These are phyloP conservation scores for Scopus umbretta DNA, from an alignment of 2,113 vertebrate species.

Conservation along the genomic window DNA sequence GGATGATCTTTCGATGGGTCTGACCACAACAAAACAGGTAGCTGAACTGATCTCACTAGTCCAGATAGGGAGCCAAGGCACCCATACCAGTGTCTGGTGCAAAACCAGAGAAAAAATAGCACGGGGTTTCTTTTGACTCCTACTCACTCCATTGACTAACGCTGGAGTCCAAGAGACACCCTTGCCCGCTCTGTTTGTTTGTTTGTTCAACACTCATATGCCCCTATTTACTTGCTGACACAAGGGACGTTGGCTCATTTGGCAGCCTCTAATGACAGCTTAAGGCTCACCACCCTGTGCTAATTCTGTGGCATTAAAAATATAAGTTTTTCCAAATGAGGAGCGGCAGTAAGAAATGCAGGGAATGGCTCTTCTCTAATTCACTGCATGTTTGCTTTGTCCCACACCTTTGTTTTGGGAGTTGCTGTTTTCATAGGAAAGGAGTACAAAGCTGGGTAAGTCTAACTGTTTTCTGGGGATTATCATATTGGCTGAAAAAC, in stretches of 20 bases:
- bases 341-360: neutral
- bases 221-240: slow-evolving; percentile 17
- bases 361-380: neutral
- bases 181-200: slow-evolving; percentile 34
- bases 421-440: neutral
- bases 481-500: slow-evolving; percentile 16
- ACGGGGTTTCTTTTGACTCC: neutral
- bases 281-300: slow-evolving; percentile 44
- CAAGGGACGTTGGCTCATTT: slow-evolving; percentile 37
- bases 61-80: neutral
- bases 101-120: neutral
- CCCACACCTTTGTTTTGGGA: slow-evolving; percentile 26
- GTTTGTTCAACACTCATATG: slow-evolving; percentile 28
- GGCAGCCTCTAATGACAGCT: slow-evolving; percentile 70
- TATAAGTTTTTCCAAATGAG: slow-evolving; percentile 36
- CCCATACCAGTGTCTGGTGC: neutral
- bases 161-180: slow-evolving; percentile 10
- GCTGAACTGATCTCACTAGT: neutral
- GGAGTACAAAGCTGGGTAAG: neutral
- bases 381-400: neutral
- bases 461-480: neutral
- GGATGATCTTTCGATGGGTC: neutral
- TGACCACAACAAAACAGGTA: neutral
- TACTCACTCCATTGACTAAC: neutral
- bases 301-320: slow-evolving; percentile 74